These are phyloP conservation scores for Odontothrips loti DNA, from an alignment of 2,888 invertebrate genomes.

Conservation along the genomic window DNA sequence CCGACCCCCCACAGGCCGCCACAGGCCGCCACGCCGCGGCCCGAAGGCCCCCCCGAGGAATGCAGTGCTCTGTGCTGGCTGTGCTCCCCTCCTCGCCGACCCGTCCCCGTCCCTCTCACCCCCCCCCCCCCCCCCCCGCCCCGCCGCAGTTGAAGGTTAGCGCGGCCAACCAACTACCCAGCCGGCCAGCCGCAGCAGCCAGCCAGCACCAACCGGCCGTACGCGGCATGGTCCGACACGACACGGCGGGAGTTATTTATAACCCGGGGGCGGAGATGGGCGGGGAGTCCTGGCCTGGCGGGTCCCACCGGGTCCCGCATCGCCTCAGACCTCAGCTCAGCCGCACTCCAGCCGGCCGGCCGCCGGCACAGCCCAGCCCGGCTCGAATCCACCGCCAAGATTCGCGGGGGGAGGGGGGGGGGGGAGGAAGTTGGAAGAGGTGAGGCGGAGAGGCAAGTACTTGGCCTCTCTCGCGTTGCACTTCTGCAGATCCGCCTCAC, in stretches of 20 bases:
- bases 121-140: slow-evolving; percentile 9
- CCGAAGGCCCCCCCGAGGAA: slow-evolving; percentile 30
- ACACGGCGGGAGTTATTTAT: slow-evolving; percentile 28
- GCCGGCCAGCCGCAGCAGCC: slow-evolving; percentile 26
- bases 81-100: not conserved
- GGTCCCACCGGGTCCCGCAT: not conserved
- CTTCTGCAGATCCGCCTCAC: slow-evolving; percentile 4
- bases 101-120: not conserved
- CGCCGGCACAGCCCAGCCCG: not conserved
- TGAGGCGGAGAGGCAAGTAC: too few species aligned
- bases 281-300: not conserved
- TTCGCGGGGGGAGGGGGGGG: too few species aligned
- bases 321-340: not conserved
- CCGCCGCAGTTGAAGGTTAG: slow-evolving; percentile 23
- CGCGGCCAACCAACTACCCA: slow-evolving; percentile 29
- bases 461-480: not conserved
- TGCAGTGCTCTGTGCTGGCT: slow-evolving; percentile 16
- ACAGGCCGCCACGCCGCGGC: slow-evolving; percentile 4
- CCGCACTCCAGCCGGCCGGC: not conserved
- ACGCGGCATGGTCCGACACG: slow-evolving; percentile 31
- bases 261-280: not conserved
- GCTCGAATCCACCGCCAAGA: not conserved
- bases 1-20: slow-evolving; percentile 29
- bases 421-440: too few species aligned
- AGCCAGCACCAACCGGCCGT: slow-evolving; percentile 29